These are phyloP conservation scores for Balaenoptera acutorostrata DNA, from an alignment of 2,113 vertebrate species.

Conservation along the genomic window DNA sequence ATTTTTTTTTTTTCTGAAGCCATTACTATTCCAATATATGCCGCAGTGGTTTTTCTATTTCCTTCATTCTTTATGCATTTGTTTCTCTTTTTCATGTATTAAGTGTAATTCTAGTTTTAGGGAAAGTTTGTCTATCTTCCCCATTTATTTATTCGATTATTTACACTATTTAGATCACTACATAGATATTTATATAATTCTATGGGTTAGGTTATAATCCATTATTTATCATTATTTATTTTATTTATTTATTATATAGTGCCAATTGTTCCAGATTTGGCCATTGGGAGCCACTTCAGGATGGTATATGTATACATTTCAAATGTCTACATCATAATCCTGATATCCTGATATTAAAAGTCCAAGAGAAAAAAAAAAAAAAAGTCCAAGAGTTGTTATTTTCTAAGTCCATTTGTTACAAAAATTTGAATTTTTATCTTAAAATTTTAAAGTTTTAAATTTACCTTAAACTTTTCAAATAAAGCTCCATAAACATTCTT, in stretches of 20 bases:
- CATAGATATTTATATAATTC: background rate
- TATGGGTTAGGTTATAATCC: background rate
- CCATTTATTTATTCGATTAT: background rate
- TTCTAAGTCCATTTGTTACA: background rate
- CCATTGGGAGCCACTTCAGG: background rate
- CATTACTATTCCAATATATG: background rate
- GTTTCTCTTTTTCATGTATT: background rate
- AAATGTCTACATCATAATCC: background rate
- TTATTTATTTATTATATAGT: background rate
- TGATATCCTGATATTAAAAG: background rate
- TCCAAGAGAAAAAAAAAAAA: background rate
- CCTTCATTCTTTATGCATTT: background rate
- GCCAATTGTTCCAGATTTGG: background rate
- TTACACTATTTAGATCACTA: background rate
- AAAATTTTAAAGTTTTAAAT: background rate
- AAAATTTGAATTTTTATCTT: background rate
- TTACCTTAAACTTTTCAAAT: background rate
- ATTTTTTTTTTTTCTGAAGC: background rate
- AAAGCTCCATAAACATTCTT: background rate
- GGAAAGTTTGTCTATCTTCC: background rate
- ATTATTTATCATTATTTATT: background rate
- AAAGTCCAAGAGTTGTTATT: background rate
- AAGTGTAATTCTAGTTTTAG: background rate
- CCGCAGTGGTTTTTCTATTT: background rate
- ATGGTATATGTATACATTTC: background rate